Conservation (phyloP, 2,888 invertebrate species). For the Lasioglossum villosulum region DNA sequence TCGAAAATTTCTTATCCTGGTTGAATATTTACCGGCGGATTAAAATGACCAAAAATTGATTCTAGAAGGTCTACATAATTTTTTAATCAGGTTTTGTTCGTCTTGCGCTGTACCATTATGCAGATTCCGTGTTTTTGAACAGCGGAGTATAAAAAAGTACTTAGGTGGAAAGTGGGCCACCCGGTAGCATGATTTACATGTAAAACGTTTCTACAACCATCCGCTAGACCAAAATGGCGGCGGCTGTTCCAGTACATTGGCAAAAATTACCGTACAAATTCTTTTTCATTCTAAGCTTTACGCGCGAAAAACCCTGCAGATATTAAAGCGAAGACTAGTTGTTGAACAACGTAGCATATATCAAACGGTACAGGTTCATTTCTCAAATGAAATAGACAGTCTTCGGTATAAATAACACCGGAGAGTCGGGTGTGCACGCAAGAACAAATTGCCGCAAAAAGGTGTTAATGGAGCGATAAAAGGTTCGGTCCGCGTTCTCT, state of each 20-base stretch:
- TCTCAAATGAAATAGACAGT: not conserved
- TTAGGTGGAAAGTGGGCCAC: not conserved
- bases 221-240: not conserved
- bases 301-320: not conserved
- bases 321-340: not conserved
- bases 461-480: slow-evolving; percentile 14
- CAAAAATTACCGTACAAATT: slow-evolving; percentile 2
- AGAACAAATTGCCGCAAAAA: not conserved
- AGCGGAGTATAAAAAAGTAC: not conserved
- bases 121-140: not conserved
- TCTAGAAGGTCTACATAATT: not conserved
- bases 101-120: not conserved
- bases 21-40: not conserved
- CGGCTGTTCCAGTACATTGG: not conserved
- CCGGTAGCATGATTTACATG: not conserved
- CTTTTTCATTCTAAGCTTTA: not conserved
- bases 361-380: not conserved
- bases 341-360: not conserved
- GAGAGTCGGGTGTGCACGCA: not conserved
- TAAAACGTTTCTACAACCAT: not conserved
- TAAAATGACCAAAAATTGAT: not conserved
- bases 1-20: not conserved
- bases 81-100: not conserved
- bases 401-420: not conserved
- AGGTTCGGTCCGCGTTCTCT: not conserved